These are phyloP conservation scores for Crepidodera aurea DNA, from an alignment of 2,888 invertebrate genomes.

Conservation along the genomic window DNA sequence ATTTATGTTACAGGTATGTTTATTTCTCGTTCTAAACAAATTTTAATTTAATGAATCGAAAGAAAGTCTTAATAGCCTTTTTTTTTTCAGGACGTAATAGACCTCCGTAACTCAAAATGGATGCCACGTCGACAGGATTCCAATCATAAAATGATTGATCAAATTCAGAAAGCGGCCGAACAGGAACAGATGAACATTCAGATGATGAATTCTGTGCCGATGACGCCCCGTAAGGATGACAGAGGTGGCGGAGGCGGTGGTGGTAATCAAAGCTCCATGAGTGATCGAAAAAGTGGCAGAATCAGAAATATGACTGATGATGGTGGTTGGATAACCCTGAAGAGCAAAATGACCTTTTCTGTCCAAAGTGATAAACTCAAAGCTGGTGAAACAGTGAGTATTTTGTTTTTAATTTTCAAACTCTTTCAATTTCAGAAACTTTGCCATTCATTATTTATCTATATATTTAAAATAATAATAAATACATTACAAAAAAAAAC, in stretches of 20 bases:
- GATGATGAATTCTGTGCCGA: conserved; percentile 58
- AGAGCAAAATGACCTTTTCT: conserved; percentile 50
- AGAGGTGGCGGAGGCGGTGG: conserved; percentile 53
- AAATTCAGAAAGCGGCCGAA: conserved; percentile 90
- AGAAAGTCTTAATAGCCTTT: no score
- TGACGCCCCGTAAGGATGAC: conserved; percentile 69
- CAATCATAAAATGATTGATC: conserved; percentile 93
- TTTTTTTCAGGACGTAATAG: conserved; percentile 84
- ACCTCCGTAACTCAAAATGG: conserved; percentile 85
- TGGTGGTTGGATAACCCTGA: conserved; percentile 4
- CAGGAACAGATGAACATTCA: conserved; percentile 80
- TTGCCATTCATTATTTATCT: no score
- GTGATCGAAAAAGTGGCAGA: conserved; percentile 57
- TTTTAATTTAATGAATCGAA: no score
- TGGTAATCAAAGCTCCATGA: conserved; percentile 33
- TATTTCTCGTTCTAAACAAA: no score
- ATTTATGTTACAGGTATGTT: conserved; percentile 56
- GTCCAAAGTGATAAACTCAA: conserved; percentile 65
- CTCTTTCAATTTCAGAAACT: no score
- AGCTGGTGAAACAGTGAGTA: conserved; percentile 60
- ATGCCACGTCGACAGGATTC: conserved; percentile 84
- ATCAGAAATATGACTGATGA: conserved; percentile 41
- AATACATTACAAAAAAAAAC: no score
- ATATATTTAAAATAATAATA: no score
- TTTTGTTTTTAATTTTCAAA: no score